These are phyloP conservation scores for Archegozetes longisetosus DNA, from an alignment of 1,140 invertebrate species.

Conservation along the genomic window DNA sequence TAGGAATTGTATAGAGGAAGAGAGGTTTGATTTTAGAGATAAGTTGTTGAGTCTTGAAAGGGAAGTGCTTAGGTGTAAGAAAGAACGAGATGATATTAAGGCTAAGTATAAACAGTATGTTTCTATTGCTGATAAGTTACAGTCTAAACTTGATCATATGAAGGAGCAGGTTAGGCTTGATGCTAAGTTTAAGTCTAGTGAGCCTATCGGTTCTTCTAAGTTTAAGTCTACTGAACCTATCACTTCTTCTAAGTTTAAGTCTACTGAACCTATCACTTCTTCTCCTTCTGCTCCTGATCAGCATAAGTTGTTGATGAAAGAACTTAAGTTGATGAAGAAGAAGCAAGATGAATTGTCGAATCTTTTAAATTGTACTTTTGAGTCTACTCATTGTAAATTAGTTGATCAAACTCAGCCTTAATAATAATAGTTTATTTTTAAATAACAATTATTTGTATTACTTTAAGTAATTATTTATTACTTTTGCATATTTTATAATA, in stretches of 20 bases:
- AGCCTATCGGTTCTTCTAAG: too few relatives aligned
- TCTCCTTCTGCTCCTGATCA: too few relatives aligned
- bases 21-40: conserved; percentile 5
- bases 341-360: background rate
- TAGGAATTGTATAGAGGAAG: conserved; percentile 6
- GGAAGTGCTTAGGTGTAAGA: background rate
- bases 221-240: too few relatives aligned
- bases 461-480: too few relatives aligned
- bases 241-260: too few relatives aligned
- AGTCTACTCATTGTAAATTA: background rate
- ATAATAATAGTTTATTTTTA: too few relatives aligned
- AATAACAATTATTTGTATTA: too few relatives aligned
- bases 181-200: too few relatives aligned
- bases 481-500: too few relatives aligned
- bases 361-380: background rate
- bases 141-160: background rate
- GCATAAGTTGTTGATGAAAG: background rate
- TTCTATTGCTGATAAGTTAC: background rate
- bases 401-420: too few relatives aligned
- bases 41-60: conserved; percentile 4
- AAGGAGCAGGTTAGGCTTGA: background rate
- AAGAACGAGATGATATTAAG: background rate
- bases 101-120: background rate
- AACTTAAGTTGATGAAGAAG: background rate
- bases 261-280: too few relatives aligned